phyloP scores from a whole-genome alignment of 2,113 vertebrate species.

The Festucalex cinctus region DNA sequence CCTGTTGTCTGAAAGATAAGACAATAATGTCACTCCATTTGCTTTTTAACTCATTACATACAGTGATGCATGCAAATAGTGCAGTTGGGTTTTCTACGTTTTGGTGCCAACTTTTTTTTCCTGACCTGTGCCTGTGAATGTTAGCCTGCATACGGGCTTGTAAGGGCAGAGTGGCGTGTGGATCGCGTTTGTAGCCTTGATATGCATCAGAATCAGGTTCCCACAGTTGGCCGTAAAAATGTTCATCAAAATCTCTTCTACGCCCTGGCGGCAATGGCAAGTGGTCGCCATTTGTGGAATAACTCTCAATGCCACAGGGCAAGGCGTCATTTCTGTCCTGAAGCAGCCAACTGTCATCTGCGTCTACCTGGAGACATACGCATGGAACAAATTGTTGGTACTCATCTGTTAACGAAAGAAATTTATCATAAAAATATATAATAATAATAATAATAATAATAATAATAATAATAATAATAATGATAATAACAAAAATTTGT shows the following conservation, averaged over 20 bases:
- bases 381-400: no score
- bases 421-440: no score
- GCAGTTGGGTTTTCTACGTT: no score
- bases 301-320: slow-evolving; percentile 70
- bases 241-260: slow-evolving; percentile 69
- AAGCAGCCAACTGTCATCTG: slow-evolving; percentile 50
- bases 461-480: no score
- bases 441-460: no score
- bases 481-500: no score
- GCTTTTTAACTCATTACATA: neutral
- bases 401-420: no score
- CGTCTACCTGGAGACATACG: slow-evolving; percentile 6
- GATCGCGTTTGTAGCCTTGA: slow-evolving; percentile 37
- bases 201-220: slow-evolving; percentile 30
- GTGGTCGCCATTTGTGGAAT: slow-evolving; percentile 74
- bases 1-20: slow-evolving; percentile 47
- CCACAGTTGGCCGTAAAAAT: slow-evolving; percentile 60
- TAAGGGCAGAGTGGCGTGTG: slow-evolving; percentile 48
- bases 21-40: neutral
- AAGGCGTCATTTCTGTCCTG: slow-evolving; percentile 65
- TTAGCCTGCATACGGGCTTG: slow-evolving; percentile 69
- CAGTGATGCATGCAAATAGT: neutral
- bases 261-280: slow-evolving; percentile 73
- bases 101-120: neutral
- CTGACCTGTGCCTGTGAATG: slow-evolving; percentile 56